Conservation (phyloP, 2,113 vertebrate genomes). For the Percina caprodes region DNA sequence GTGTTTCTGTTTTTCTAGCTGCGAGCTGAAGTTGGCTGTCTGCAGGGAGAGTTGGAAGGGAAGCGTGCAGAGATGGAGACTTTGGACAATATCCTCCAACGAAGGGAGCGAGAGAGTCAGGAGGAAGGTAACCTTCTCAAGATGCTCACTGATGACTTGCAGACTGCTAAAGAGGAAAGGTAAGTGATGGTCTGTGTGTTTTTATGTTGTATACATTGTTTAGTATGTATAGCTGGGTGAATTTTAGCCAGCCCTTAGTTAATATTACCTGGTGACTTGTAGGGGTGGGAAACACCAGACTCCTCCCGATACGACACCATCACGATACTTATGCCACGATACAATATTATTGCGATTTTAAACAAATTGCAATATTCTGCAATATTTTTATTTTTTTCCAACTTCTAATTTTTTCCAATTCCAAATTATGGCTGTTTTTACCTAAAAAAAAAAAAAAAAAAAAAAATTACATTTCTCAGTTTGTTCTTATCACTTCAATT, state of each 20-base stretch:
- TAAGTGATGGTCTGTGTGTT: conserved; percentile 48
- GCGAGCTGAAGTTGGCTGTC: conserved; percentile 81
- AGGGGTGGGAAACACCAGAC: too few relatives aligned
- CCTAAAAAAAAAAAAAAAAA: too few relatives aligned
- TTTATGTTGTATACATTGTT: background rate
- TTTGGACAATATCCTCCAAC: conserved; percentile 86
- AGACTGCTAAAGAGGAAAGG: conserved; percentile 85
- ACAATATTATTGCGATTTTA: too few relatives aligned
- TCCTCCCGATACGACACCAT: too few relatives aligned
- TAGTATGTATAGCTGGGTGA: background rate
- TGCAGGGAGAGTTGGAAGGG: conserved; percentile 84
- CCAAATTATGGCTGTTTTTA: too few relatives aligned
- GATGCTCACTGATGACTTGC: conserved; percentile 89
- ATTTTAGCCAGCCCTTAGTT: background rate
- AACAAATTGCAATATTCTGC: too few relatives aligned
- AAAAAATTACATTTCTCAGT: too few relatives aligned
- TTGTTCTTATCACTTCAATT: too few relatives aligned
- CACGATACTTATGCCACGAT: too few relatives aligned
- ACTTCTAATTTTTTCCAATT: too few relatives aligned
- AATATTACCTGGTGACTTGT: background rate
- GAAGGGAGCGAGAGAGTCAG: conserved; percentile 87
- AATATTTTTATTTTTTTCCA: too few relatives aligned
- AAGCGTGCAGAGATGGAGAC: conserved; percentile 86
- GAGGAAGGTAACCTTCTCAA: conserved; percentile 88
- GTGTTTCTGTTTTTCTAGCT: conserved; percentile 77